Base-by-base conservation (phyloP, 2,113 vertebrate species). In the Miniopterus natalensis region DNA sequence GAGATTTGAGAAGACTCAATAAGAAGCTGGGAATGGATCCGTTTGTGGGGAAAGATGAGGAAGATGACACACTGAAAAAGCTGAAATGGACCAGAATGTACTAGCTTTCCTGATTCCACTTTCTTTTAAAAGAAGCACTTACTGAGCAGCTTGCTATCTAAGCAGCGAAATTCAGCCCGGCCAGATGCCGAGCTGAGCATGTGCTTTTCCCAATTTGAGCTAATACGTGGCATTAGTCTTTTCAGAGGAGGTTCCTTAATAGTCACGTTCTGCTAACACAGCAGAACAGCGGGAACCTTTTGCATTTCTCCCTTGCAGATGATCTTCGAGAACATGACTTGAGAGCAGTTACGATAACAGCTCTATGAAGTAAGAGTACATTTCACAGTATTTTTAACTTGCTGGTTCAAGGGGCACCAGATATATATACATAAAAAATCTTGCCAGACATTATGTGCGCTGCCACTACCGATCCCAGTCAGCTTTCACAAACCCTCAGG, bases 381-480 rank as follows among this genome's bases (percentile, higher is more conserved):
- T 86, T 89, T 95, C 40, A 61, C 63, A 87, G 63, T 51, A 21
- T 81, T 93, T 88, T 89, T 83, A 80, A 91, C 51, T 80, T 95
- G 36, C 53, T 65, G 36, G 45, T 68, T 87, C 40, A 90, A 95
- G n/a, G 25, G 45, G 20, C 63, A 80, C 55, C 13, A 83, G 49
- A n/a, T 79, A 21, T 36, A 78, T 45, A 71, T 71, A 45, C 27
- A 47, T 47, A 29, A 27, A 74, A 47, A 77, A 49, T 79, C 75
- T 95, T 53, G 49, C 40, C 57, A 97, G 68, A 73, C 36, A 57
- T 70, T 71, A 55, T 17, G 18, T 49, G 11, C 81, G 66, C 47
- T 78, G 17, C 79, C 55, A 68, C 7, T 68, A 78, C 73, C 81
- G 70, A 90, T 7, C 2, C 53, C 13, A 84, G 78, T 71, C 61